Conservation (phyloP, 1,140 invertebrate genomes). For the Nephila pilipes region DNA sequence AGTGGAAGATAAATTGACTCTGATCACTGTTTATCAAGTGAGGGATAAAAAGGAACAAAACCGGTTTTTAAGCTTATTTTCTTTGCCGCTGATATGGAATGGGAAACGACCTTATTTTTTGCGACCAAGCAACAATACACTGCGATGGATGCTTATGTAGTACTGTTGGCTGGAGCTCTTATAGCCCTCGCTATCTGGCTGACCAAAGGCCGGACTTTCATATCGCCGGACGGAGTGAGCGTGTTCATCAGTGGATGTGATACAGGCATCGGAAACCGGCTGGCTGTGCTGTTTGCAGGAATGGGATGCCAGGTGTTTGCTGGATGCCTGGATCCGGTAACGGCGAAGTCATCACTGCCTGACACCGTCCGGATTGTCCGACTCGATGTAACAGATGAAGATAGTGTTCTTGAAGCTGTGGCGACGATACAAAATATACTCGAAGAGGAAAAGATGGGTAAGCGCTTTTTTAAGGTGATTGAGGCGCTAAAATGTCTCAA, state of each 20-base stretch:
- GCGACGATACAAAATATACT: constrained; percentile 41
- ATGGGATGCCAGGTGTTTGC: constrained; percentile 83
- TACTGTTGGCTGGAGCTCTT: not conserved
- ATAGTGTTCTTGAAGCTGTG: constrained; percentile 82
- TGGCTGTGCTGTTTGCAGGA: constrained; percentile 81
- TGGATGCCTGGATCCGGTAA: constrained; percentile 82
- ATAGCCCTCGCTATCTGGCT: not conserved
- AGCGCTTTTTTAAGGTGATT: not conserved
- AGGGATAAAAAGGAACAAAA: no score
- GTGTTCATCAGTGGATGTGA: constrained; percentile 82
- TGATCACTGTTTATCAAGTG: no score
- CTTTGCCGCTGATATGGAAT: no score
- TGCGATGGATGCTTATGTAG: not conserved
- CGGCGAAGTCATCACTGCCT: constrained; percentile 79
- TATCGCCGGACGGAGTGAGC: not conserved
- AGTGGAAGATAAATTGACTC: no score
- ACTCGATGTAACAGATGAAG: constrained; percentile 86
- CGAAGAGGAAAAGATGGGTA: constrained; percentile 56
- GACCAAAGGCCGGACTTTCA: not conserved
- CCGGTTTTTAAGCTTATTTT: no score
- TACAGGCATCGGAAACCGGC: constrained; percentile 82
- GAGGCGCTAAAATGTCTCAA: no score
- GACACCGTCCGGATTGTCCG: constrained; percentile 81
- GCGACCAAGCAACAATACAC: not conserved
- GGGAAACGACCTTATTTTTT: no score